Percentiles rank a stretch among this genome's conserved stretches.
Conservation (phyloP, 1,140 invertebrate species). For the Neodiprion lecontei region DNA sequence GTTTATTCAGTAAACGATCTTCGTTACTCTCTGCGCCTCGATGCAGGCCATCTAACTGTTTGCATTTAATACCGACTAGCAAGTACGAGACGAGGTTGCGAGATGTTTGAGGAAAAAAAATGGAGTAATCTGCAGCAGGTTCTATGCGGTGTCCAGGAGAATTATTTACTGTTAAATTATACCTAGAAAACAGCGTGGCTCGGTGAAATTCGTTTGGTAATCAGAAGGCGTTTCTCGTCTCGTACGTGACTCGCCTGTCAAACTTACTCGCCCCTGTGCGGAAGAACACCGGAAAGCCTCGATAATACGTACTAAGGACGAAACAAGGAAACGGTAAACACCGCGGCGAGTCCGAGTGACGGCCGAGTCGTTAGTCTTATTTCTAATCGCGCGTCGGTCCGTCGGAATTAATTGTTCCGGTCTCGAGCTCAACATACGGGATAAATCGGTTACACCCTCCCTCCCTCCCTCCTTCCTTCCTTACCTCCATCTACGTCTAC, state of each 20-base stretch:
- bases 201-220: background rate
- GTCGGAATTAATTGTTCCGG: conserved; percentile 2
- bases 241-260: background rate
- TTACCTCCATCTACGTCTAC: too few relatives aligned
- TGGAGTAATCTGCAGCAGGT: background rate
- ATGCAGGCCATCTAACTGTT: too few relatives aligned
- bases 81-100: too few relatives aligned
- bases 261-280: background rate
- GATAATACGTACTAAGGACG: background rate
- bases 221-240: background rate
- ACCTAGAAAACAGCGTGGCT: background rate
- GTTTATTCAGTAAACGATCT: too few relatives aligned
- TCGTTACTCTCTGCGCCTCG: too few relatives aligned
- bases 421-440: background rate
- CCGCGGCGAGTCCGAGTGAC: background rate
- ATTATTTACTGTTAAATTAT: conserved; percentile 4
- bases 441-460: background rate
- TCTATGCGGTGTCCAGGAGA: background rate
- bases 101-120: background rate
- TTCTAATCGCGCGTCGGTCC: background rate
- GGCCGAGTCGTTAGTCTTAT: background rate
- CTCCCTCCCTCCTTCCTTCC: too few relatives aligned
- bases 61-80: too few relatives aligned
- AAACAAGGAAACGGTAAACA: background rate
- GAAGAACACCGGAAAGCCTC: background rate